These are phyloP conservation scores for Orthosia incerta DNA, from an alignment of 2,888 invertebrate genomes.

Conservation along the genomic window DNA sequence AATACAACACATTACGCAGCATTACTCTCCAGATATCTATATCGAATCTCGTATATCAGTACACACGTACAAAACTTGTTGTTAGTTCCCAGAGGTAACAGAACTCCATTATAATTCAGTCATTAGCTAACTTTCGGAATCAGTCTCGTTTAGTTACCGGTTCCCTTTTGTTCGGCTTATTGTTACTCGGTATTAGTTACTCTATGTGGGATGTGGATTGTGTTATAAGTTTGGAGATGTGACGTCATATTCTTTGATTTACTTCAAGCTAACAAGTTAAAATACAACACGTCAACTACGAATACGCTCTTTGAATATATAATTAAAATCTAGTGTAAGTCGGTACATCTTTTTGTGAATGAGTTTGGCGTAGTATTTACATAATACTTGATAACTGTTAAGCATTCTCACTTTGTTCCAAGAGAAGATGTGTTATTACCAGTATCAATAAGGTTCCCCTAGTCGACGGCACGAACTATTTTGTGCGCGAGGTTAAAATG, in stretches of 20 bases:
- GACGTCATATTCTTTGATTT: constrained; percentile 33
- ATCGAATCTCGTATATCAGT: constrained; percentile 38
- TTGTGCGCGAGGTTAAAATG: no score
- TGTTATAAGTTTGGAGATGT: constrained; percentile 28
- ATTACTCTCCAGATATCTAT: constrained; percentile 38
- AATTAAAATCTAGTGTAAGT: neutral
- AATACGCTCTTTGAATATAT: neutral
- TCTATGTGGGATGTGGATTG: constrained; percentile 31
- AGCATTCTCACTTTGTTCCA: neutral
- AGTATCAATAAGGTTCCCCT: no score
- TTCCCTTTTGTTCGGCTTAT: constrained; percentile 52
- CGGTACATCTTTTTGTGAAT: neutral
- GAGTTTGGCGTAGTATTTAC: neutral
- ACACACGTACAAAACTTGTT: constrained; percentile 67
- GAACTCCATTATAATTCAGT: constrained; percentile 79
- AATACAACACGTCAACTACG: neutral
- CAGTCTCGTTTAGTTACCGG: constrained; percentile 65
- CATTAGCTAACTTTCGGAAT: constrained; percentile 76
- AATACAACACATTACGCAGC: constrained; percentile 25
- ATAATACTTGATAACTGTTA: neutral
- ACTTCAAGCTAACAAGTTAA: constrained; percentile 17
- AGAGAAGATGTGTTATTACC: neutral
- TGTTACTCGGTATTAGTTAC: constrained; percentile 48
- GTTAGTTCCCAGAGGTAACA: constrained; percentile 70
- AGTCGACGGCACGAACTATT: no score